Evolutionary conservation across 2,797 vertebrate species (phyloP).

Genomic region (Sebastes cheni): DNA sequence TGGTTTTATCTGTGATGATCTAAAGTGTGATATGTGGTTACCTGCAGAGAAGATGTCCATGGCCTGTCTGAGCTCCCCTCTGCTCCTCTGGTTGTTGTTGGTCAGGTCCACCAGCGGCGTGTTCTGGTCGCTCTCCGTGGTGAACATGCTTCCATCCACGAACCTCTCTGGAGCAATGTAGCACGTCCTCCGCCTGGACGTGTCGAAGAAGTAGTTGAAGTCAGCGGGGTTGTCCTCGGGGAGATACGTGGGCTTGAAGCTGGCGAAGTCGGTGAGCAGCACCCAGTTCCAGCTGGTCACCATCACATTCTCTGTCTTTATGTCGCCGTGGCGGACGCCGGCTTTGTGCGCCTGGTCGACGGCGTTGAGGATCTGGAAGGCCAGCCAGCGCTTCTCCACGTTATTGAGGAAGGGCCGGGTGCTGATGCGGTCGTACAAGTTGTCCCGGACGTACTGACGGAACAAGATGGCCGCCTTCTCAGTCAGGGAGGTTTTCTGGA

Average conservation of each 20-base stretch:
- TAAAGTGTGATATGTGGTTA: not conserved
- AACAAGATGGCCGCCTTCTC: slow-evolving; percentile 96
- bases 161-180: slow-evolving; percentile 97
- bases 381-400: slow-evolving; percentile 96
- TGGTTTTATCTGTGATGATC: not conserved
- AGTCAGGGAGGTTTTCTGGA: slow-evolving; percentile 91
- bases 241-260: slow-evolving; percentile 96
- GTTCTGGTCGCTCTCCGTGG: slow-evolving; percentile 91
- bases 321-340: slow-evolving; percentile 96
- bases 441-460: slow-evolving; percentile 95
- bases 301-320: slow-evolving; percentile 98
- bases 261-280: slow-evolving; percentile 95
- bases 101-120: slow-evolving; percentile 94
- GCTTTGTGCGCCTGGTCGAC: slow-evolving; percentile 95
- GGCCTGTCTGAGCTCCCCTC: slow-evolving; percentile 92
- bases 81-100: slow-evolving; percentile 91
- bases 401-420: slow-evolving; percentile 96
- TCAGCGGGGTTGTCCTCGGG: slow-evolving; percentile 98
- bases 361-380: slow-evolving; percentile 95
- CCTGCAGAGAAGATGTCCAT: slow-evolving; percentile 99
- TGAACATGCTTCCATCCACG: slow-evolving; percentile 94
- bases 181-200: slow-evolving; percentile 92
- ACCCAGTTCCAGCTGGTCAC: slow-evolving; percentile 99
- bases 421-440: slow-evolving; percentile 96
- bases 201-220: slow-evolving; percentile 99